Base-by-base conservation (phyloP, 2,797 vertebrate genomes). In the Taeniopygia guttata region DNA sequence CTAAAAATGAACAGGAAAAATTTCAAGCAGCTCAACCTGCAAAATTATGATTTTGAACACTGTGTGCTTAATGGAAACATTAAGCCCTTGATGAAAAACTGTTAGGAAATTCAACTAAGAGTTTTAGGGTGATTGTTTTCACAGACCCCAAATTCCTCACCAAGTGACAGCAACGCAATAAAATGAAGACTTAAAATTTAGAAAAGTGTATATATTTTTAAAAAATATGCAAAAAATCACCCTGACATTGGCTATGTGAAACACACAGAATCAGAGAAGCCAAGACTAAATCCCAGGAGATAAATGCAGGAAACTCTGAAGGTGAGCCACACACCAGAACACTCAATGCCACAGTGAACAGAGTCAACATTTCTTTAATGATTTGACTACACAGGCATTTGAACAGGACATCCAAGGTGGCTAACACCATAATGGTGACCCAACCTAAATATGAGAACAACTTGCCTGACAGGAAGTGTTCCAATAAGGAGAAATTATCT, bases 401-500 rank as follows among this genome's bases (percentile, higher is more conserved):
- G n/a, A 43, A 43, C 16, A 75, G 5, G 9, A 78, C 10, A 3
- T 46, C 76, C 36, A 25, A 78, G 67, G 69, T 46, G 36, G 4
- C 3, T 43, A 88, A 95, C 32, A 90, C 68, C 74, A 4, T 13
- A 63, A 78, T 1, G 34, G 76, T 92, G 82, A 93, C 29, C 14
- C 34, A 81, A 26, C 3, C 55, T 90, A 45, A 36, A 84, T 1
- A 38, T 3, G 70, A 73, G 20, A 88, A 87, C 5, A 7, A 93
- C 94, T 96, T 93, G 94, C 94, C 95, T 94, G 91, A 92, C 15
- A 97, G 56, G 43, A 63, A 94, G 16, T 26, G 36, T 34, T 96
- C 90, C 94, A 97, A 29, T 66, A 96, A 46, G 56, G 91, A 94
- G 72, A 76, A 48, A 51, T 54, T 96, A 94, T 32, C 91, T 87